Evolutionary conservation across 2,888 invertebrate genomes (phyloP), one percentile per base, ranked within the genome.

Genomic region (Ptycholaimellus sp.): DNA sequence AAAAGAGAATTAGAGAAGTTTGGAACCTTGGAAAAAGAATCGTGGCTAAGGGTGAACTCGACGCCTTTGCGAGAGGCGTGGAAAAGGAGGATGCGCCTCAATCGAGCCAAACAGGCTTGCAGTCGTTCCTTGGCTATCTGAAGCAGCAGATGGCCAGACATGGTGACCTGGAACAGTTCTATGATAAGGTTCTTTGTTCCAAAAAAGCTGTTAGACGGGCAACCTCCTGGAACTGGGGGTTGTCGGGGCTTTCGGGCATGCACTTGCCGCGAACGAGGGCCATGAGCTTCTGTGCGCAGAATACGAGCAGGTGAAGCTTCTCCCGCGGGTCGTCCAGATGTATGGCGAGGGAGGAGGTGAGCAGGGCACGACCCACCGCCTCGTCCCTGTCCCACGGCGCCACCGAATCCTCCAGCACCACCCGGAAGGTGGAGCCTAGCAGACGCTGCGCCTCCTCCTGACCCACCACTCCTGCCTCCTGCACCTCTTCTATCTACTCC

Each of bases 211-310:
- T n/a, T n/a, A n/a, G n/a, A n/a, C n/a, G n/a, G n/a, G n/a, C 44
- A 2, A 51, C 54, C 34, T 54, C 53, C 35, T 42, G 22, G 67
- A 81, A 78, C 80, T 90, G 90, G 0, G 85, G 76, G 30, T 77
- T 72, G 62, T 99, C 96, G 0, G 74, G 74, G 39, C 78, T 79
- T 64, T 99, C 96, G 18, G 72, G 64, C 49, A 73, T 73, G 57
- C 76, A 76, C 53, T 77, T 75, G 40, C 76, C 74, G 59, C 49
- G 48, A 0, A 74, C 77, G 45, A 79, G 70, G 42, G 72, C 69
- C 57, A 75, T 87, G 37, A 96, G 61, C 59, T 96, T 96, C 58
- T 80, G 76, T 0, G 76, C 70, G 82, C 87, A 87, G 49, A 76
- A 50, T 6, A 49, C 71, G 2, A 96, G 60, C 28, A 77, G 63